Base-by-base conservation (phyloP, 2,888 invertebrate genomes). In the Trachelus stipa region DNA sequence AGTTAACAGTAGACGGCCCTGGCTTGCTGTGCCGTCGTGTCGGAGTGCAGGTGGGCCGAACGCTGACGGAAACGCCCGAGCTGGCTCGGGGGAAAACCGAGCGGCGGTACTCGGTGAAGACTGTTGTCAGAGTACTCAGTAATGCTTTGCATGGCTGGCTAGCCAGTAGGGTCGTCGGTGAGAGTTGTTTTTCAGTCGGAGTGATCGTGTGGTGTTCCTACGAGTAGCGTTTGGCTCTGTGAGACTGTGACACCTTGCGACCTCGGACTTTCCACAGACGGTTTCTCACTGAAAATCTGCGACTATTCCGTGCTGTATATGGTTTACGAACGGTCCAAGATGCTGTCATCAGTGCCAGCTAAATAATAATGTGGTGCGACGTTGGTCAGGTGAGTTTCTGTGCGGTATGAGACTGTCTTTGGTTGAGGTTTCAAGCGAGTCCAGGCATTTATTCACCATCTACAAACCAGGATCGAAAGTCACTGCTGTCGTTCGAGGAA, bases 1-100 rank as follows among this genome's bases (percentile, higher is more conserved):
- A 56, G 23, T 56, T 56, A 56, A 56, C 56, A 56, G 56, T 79
- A 9, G 78, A 79, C 83, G 79, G 30, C n/a, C 75, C 82, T 82
- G 83, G 34, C 71, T 30, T 35, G 69, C 76, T 83, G 87, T 86
- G 81, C 83, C 83, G 84, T 86, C 86, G 87, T 88, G 87, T 85
- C 91, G 91, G 92, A 92, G 92, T 92, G 93, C 93, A 93, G 93
- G 93, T 93, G 93, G 93, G 91, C 92, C 93, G 92, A 92, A 79
- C 76, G 68, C 74, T 80, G 82, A 79, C 93, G 93, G 91, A 83
- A 84, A 81, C 33, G 2, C 71, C 85, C 93, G 93, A 92, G 79
- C 84, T 69, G 76, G 86, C 91, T 88, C 88, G 88, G 88, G 86
- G 86, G 86, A 88, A 88, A 89, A 87, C 89, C 88, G 89, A 89